Evolutionary conservation across 2,888 invertebrate genomes (phyloP).

Genomic region (Euzophera pinguis): DNA sequence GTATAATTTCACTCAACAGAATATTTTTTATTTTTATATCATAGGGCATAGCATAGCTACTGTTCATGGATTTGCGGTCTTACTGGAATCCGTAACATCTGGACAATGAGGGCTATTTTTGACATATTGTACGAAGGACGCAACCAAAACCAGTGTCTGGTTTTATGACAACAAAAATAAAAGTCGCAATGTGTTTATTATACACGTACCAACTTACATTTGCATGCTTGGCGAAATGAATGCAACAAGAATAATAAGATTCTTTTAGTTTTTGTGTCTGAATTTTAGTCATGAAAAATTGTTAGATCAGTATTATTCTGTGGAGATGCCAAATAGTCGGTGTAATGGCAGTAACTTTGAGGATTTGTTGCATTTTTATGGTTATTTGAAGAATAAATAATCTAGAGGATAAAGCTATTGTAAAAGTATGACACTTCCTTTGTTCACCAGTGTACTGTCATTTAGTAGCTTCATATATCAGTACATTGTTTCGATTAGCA

Average conservation of each 20-base stretch:
- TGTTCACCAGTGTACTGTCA: too few species aligned
- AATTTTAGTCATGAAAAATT: background rate
- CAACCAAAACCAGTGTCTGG: slow-evolving; percentile 7
- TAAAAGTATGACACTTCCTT: too few species aligned
- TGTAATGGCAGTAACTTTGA: slow-evolving; percentile 3
- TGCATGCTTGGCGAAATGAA: slow-evolving; percentile 5
- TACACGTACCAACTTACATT: background rate
- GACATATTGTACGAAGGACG: slow-evolving; percentile 40
- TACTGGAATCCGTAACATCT: slow-evolving; percentile 16
- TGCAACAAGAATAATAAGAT: slow-evolving; percentile 7
- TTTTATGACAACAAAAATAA: slow-evolving; percentile 7
- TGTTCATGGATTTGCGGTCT: background rate
- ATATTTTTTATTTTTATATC: background rate
- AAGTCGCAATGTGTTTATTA: slow-evolving; percentile 19
- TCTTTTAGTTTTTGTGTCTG: slow-evolving; percentile 2
- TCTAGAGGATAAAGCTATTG: slow-evolving; percentile 12
- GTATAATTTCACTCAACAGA: too few species aligned
- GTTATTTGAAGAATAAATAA: slow-evolving; percentile 22
- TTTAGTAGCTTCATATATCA: too few species aligned
- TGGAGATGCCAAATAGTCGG: slow-evolving; percentile 9
- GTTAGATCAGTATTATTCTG: slow-evolving; percentile 10
- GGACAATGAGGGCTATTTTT: slow-evolving; percentile 53
- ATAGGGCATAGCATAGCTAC: background rate
- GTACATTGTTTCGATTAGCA: too few species aligned
- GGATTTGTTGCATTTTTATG: background rate